phyloP scores from a whole-genome alignment of 1,140 invertebrate genomes.

The Macrostomum lignano region DNA sequence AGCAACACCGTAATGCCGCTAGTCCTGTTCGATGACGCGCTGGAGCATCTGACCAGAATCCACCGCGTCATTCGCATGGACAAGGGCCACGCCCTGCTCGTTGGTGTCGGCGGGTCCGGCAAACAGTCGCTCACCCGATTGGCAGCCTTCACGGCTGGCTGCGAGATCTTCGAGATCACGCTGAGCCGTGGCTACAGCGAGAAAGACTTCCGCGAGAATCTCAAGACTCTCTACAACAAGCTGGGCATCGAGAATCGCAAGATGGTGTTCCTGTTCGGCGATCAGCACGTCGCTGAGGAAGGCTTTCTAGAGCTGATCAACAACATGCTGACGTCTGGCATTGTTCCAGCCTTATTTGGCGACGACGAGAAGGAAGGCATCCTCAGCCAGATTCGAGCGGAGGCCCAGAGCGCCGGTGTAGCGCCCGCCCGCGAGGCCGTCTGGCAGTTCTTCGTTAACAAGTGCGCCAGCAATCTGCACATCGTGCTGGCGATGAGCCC shows the following conservation, averaged over 20 bases:
- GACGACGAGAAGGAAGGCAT: constrained; percentile 59
- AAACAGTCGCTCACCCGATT: constrained; percentile 35
- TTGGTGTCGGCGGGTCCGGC: constrained; percentile 55
- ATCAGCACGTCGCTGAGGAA: constrained; percentile 38
- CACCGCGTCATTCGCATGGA: constrained; percentile 52
- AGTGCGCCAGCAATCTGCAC: constrained; percentile 29
- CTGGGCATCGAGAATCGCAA: constrained; percentile 46
- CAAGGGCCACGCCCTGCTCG: constrained; percentile 47
- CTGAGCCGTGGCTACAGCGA: constrained; percentile 51
- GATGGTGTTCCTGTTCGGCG: constrained; percentile 51
- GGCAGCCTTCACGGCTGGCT: constrained; percentile 30
- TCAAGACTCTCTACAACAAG: constrained; percentile 45
- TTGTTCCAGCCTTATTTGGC: constrained; percentile 49
- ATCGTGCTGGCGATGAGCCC: constrained; percentile 30
- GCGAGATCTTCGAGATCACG: constrained; percentile 49
- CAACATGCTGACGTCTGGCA: constrained; percentile 55
- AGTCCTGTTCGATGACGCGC: constrained; percentile 57
- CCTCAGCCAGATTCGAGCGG: constrained; percentile 33
- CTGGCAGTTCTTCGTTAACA: constrained; percentile 32
- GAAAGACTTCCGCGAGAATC: constrained; percentile 47
- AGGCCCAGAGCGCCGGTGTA: constrained; percentile 18
- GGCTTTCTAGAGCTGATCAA: constrained; percentile 62
- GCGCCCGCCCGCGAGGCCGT: constrained; percentile 34
- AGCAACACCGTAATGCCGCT: constrained; percentile 36
- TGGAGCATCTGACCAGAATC: constrained; percentile 54